These are phyloP conservation scores for Lutraria lutraria DNA, from an alignment of 2,888 invertebrate genomes.

Conservation along the genomic window DNA sequence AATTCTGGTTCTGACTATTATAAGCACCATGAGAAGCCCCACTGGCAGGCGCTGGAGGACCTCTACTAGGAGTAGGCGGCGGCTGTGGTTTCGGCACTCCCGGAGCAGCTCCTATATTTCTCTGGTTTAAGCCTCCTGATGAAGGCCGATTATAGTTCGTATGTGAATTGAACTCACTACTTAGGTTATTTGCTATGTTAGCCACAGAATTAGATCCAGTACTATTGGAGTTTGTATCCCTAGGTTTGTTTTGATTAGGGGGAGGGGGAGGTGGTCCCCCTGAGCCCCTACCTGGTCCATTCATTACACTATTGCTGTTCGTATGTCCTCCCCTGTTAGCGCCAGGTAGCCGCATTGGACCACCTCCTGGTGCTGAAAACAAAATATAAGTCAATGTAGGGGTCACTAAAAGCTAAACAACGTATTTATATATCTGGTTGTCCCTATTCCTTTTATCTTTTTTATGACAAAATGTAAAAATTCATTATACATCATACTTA, in stretches of 20 bases:
- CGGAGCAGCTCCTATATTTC: conserved; percentile 46
- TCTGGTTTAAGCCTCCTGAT: conserved; percentile 26
- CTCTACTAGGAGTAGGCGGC: conserved; percentile 68
- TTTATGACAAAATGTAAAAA: too few relatives aligned
- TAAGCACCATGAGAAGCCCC: conserved; percentile 55
- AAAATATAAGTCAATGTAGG: background rate
- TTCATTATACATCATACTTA: too few relatives aligned
- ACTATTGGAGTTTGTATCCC: conserved; percentile 47
- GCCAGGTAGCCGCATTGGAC: conserved; percentile 55
- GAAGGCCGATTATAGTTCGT: background rate
- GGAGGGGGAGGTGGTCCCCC: conserved; percentile 75
- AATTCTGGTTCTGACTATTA: conserved; percentile 40
- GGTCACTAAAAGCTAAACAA: too few relatives aligned
- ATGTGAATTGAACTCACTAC: conserved; percentile 44
- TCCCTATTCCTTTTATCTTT: too few relatives aligned
- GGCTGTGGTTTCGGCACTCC: conserved; percentile 61
- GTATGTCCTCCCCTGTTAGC: conserved; percentile 51
- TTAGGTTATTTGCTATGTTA: conserved; percentile 57
- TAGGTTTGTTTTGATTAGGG: conserved; percentile 62
- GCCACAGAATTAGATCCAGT: conserved; percentile 40
- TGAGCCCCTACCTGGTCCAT: conserved; percentile 70
- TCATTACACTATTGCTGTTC: conserved; percentile 67
- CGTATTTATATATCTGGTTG: too few relatives aligned
- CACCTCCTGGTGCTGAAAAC: conserved; percentile 58
- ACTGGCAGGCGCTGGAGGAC: conserved; percentile 59